These are phyloP conservation scores for Lagodon rhomboides DNA, from an alignment of 2,797 vertebrate genomes.

Conservation along the genomic window DNA sequence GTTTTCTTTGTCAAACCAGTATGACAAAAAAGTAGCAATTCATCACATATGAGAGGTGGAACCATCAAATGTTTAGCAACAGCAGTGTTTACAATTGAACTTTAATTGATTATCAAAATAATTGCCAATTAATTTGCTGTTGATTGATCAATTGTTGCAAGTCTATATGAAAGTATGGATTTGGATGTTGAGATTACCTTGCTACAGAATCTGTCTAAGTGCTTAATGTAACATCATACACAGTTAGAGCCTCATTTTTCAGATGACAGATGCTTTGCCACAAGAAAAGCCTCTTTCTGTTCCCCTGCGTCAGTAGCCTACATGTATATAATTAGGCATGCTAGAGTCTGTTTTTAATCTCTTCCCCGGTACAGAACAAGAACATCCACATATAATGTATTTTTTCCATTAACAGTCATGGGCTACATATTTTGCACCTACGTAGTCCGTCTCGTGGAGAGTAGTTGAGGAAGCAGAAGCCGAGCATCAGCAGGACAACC, in stretches of 20 bases:
- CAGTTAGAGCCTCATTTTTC: slow-evolving; percentile 13
- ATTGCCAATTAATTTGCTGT: accelerated
- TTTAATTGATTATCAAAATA: not conserved
- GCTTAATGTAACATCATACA: not conserved
- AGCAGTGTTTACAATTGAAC: too few species aligned
- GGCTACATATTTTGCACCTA: slow-evolving; percentile 61
- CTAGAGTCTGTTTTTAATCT: not conserved
- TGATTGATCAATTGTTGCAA: too few species aligned
- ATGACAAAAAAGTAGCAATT: not conserved
- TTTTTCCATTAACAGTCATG: not conserved
- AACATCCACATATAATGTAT: not conserved
- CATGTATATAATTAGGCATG: slow-evolving; percentile 16
- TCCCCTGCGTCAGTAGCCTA: not conserved
- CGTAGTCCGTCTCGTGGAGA: slow-evolving; percentile 81
- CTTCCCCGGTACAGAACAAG: slow-evolving; percentile 17
- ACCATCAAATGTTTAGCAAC: not conserved
- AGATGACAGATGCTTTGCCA: slow-evolving; percentile 11
- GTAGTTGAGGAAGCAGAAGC: slow-evolving; percentile 87
- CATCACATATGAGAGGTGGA: not conserved
- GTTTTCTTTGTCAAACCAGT: too few species aligned
- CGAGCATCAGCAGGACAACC: slow-evolving; percentile 74
- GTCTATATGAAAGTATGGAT: not conserved
- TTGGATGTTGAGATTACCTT: slow-evolving; percentile 7
- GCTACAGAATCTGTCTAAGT: not conserved
- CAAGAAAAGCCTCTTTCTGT: slow-evolving; percentile 9